phyloP scores from a whole-genome alignment of 2,113 vertebrate genomes.

The Podarcis muralis region DNA sequence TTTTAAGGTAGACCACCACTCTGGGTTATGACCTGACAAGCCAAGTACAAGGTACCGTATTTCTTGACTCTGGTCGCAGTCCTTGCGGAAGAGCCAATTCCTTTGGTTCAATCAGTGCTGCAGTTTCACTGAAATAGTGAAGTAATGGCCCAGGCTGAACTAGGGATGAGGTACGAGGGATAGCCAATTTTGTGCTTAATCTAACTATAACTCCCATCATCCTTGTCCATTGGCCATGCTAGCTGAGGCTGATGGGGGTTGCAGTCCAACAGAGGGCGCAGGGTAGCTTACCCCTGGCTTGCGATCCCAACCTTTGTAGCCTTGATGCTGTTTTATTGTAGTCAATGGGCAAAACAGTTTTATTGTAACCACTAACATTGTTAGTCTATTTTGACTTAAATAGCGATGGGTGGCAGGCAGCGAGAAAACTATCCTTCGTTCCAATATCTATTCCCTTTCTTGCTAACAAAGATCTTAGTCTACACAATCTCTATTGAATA shows the following conservation, averaged over 20 bases:
- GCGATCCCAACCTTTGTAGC: too few relatives aligned
- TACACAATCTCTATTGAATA: not conserved
- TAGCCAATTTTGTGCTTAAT: too few relatives aligned
- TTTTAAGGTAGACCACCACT: not conserved
- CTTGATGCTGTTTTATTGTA: not conserved
- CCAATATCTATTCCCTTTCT: not conserved
- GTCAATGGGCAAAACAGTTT: too few relatives aligned
- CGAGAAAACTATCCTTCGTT: slow-evolving; percentile 7
- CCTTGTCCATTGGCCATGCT: too few relatives aligned
- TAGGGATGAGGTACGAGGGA: too few relatives aligned
- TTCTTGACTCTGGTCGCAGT: not conserved
- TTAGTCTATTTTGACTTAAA: not conserved
- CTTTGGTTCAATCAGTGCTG: too few relatives aligned
- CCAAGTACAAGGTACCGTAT: not conserved
- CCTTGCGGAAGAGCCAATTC: not conserved
- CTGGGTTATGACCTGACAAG: not conserved
- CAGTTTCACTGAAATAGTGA: not conserved
- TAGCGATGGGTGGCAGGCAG: slow-evolving; percentile 5
- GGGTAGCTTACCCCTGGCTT: not conserved
- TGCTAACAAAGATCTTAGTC: not conserved
- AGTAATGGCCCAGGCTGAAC: not conserved
- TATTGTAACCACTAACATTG: not conserved
- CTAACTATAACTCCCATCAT: too few relatives aligned
- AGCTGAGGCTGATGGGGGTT: too few relatives aligned
- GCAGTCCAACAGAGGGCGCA: too few relatives aligned